Evolutionary conservation across 1,140 invertebrate genomes (phyloP).

Genomic region (Halyomorpha halys): DNA sequence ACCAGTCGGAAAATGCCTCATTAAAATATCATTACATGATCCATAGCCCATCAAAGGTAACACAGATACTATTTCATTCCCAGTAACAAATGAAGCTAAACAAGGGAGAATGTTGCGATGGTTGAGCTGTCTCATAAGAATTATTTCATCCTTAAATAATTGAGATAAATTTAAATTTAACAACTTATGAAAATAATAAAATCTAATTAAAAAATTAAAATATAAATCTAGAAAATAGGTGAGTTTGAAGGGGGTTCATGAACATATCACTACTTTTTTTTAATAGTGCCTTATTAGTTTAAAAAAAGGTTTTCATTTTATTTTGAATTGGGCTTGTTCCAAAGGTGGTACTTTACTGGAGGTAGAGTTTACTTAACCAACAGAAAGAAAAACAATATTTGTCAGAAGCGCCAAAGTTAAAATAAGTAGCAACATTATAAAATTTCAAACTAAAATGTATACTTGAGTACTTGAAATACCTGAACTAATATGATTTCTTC

Average conservation of each 20-base stretch:
- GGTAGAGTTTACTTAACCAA: too few relatives aligned
- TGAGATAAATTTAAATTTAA: conserved; percentile 20
- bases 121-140: conserved; percentile 57
- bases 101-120: conserved; percentile 67
- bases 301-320: too few relatives aligned
- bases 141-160: conserved; percentile 57
- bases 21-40: conserved; percentile 66
- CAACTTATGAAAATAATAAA: background rate
- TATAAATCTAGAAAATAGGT: background rate
- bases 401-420: too few relatives aligned
- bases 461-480: conserved; percentile 39
- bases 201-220: background rate
- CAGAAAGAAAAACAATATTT: too few relatives aligned
- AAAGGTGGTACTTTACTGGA: too few relatives aligned
- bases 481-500: conserved; percentile 55
- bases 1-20: conserved; percentile 62
- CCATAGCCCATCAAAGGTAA: conserved; percentile 71
- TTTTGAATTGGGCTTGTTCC: too few relatives aligned
- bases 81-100: conserved; percentile 59
- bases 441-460: conserved; percentile 4
- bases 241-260: background rate
- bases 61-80: conserved; percentile 59
- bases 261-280: too few relatives aligned
- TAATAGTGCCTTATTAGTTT: too few relatives aligned
- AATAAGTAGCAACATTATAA: too few relatives aligned